Evolutionary conservation across 2,888 invertebrate species (phyloP), one percentile per base, ranked within the genome.

Genomic region (Tipula unca): DNA sequence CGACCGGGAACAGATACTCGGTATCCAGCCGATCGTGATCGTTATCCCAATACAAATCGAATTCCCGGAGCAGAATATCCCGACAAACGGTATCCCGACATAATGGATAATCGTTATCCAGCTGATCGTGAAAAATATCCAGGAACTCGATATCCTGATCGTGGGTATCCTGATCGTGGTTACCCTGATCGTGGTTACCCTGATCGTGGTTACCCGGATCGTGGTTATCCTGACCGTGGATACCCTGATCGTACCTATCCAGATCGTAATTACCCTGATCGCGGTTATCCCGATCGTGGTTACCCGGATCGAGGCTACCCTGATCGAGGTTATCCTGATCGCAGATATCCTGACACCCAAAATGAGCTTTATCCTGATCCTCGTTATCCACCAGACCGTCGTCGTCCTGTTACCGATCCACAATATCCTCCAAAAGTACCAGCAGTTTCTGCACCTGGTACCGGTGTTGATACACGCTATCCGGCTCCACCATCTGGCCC

Each of bases 1-100:
- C 90, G 91, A 88, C 93, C 93, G 39, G 89, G 90, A 85, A 92
- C 92, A 84, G 92, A 92, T 48, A 89, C 90, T 85, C 88, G 89
- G 85, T 90, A 89, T 87, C 90, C 90, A 85, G 86, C 6, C 25
- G 87, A 8, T 90, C 91, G 92, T 87, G 91, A 92, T 87, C 89
- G 91, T 82, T 92, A 91, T 87, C 92, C 92, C 14, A 85, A 85
- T 86, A 89, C 86, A 88, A 91, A 90, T 87, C 91, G 92, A 87
- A 92, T 91, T 88, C 92, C 92, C 35, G 86, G 87, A 48, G 87
- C 88, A 36, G 90, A 89, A 86, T 89, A 90, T 87, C 90, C 91
- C 4, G 89, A 90, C 92, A 87, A 87, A 29, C 69, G 85, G 10
- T 85, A 84, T 29, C 85, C 85, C 13, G 85, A 85, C 20, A 83